These are phyloP conservation scores for Amphilophus citrinellus DNA, from an alignment of 2,113 vertebrate species.

Conservation along the genomic window DNA sequence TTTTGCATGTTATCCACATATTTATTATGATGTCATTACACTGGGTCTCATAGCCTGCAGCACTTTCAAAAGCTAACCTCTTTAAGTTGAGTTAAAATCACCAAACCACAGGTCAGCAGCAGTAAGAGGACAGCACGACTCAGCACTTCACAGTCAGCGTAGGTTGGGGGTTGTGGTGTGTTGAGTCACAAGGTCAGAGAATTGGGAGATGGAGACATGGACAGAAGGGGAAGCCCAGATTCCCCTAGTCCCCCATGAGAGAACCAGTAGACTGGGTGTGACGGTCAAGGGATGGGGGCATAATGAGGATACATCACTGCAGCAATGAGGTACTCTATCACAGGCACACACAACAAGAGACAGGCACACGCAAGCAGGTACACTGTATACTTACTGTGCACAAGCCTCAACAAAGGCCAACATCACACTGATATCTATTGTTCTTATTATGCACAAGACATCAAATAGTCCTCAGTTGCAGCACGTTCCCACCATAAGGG, in stretches of 20 bases:
- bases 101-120: constrained; percentile 30
- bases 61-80: background rate
- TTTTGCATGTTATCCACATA: background rate
- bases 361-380: constrained; percentile 14
- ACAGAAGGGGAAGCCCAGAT: constrained; percentile 66
- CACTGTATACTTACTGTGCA: background rate
- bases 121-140: constrained; percentile 42
- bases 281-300: constrained; percentile 65
- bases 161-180: constrained; percentile 13
- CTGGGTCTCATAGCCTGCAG: background rate
- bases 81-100: constrained; percentile 24
- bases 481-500: constrained; percentile 26
- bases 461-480: constrained; percentile 26
- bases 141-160: constrained; percentile 39
- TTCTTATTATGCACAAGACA: constrained; percentile 22
- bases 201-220: constrained; percentile 19
- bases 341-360: constrained; percentile 16
- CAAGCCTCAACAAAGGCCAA: constrained; percentile 22
- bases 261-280: constrained; percentile 59
- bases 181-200: constrained; percentile 27
- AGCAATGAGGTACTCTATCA: constrained; percentile 72
- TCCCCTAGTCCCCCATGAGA: constrained; percentile 44
- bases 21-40: background rate
- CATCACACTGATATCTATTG: constrained; percentile 5
- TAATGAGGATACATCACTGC: constrained; percentile 82